Percentiles rank a stretch among this genome's conserved stretches.
phyloP scores from a whole-genome alignment of 2,888 invertebrate species.

The Lithophane leautieri region DNA sequence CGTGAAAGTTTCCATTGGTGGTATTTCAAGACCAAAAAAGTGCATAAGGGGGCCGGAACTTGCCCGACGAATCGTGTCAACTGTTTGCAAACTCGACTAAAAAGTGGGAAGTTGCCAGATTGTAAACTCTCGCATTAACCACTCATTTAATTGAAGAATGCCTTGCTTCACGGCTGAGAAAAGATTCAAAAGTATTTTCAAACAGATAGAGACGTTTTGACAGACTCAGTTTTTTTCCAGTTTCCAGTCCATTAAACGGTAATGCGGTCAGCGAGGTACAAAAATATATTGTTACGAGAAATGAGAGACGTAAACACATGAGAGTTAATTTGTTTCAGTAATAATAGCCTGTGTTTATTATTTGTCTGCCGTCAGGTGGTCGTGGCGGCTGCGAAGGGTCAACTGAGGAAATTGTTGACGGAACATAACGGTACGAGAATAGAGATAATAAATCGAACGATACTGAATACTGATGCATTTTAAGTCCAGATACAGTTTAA shows the following conservation, averaged over 20 bases:
- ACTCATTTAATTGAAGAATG: slow-evolving; percentile 73
- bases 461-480: slow-evolving; percentile 17
- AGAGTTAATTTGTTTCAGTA: slow-evolving; percentile 67
- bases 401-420: slow-evolving; percentile 26
- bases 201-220: slow-evolving; percentile 63
- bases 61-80: slow-evolving; percentile 76
- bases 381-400: slow-evolving; percentile 26
- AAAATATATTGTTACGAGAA: slow-evolving; percentile 74
- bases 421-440: slow-evolving; percentile 2
- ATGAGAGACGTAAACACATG: slow-evolving; percentile 71
- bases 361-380: slow-evolving; percentile 42
- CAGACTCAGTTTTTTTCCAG: slow-evolving; percentile 61
- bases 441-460: slow-evolving; percentile 1
- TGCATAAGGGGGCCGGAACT: slow-evolving; percentile 76
- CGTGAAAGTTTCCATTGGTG: slow-evolving; percentile 75
- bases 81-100: slow-evolving; percentile 79
- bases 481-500: slow-evolving; percentile 5
- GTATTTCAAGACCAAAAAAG: slow-evolving; percentile 77
- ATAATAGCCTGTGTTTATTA: slow-evolving; percentile 44
- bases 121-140: slow-evolving; percentile 73
- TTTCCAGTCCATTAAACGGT: slow-evolving; percentile 69
- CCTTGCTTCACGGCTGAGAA: slow-evolving; percentile 67
- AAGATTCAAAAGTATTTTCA: slow-evolving; percentile 59
- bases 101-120: slow-evolving; percentile 75
- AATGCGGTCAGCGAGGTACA: slow-evolving; percentile 75